A percentile compares a stretch with the other conserved stretches of the same genome.
Conservation (phyloP, 2,797 vertebrate genomes). For the Huso huso region DNA sequence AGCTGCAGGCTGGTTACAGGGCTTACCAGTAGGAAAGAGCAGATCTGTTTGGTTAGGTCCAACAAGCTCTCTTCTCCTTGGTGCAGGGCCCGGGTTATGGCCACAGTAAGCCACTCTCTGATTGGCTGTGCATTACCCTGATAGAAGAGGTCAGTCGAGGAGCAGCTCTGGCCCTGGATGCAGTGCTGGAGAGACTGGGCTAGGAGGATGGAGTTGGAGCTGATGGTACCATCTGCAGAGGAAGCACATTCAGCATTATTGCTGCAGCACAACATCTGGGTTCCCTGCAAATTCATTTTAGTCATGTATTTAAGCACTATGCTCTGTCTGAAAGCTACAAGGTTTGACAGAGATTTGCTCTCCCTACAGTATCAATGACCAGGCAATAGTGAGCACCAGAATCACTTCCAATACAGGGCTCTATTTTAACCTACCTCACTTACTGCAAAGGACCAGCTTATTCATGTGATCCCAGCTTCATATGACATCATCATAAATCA, state of each 20-base stretch:
- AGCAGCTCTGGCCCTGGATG: conserved; percentile 83
- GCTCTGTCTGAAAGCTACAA: too few species aligned
- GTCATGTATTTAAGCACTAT: too few species aligned
- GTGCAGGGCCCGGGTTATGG: conserved; percentile 88
- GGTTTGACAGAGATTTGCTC: too few species aligned
- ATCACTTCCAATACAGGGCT: too few species aligned
- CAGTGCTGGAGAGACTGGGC: conserved; percentile 91
- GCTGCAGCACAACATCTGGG: too few species aligned
- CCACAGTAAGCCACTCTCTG: conserved; percentile 88
- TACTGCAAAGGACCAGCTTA: too few species aligned
- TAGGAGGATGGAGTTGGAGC: conserved; percentile 84
- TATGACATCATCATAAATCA: too few species aligned
- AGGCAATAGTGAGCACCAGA: too few species aligned
- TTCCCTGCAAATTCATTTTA: too few species aligned
- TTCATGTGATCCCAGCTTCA: too few species aligned
- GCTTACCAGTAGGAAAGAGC: conserved; percentile 86
- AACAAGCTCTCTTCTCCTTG: conserved; percentile 92
- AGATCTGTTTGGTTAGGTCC: conserved; percentile 93
- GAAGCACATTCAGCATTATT: background rate
- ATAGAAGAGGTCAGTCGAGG: conserved; percentile 92
- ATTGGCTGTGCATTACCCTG: conserved; percentile 84
- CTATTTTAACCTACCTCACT: too few species aligned
- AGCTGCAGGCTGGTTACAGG: background rate
- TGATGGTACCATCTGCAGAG: conserved; percentile 84
- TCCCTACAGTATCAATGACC: too few species aligned